phyloP scores from a whole-genome alignment of 2,888 invertebrate genomes.

The Mechanitis messenoides region DNA sequence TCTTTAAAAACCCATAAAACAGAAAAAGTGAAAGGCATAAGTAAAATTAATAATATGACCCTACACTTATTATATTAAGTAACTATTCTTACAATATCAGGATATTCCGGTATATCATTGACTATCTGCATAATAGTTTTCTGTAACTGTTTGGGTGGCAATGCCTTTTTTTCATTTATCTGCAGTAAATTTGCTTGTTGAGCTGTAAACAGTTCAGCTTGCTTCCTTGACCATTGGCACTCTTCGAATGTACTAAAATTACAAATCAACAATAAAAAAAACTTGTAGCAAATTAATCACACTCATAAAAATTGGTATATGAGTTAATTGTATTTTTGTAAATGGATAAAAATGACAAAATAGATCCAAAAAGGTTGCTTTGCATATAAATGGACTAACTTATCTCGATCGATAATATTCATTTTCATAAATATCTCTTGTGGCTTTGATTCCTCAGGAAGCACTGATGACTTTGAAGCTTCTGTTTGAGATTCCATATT shows the following conservation, averaged over 20 bases:
- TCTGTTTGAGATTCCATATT: constrained; percentile 53
- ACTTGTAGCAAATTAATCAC: no score
- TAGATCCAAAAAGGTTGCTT: neutral
- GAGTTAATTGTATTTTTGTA: no score
- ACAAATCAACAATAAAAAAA: constrained; percentile 2
- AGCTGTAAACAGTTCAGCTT: constrained; percentile 92
- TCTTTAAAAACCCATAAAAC: no score
- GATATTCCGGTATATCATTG: constrained; percentile 85
- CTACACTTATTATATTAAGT: no score
- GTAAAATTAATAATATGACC: no score
- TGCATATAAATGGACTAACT: constrained; percentile 43
- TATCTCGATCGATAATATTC: constrained; percentile 63
- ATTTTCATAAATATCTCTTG: constrained; percentile 60
- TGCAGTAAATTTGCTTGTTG: constrained; percentile 89
- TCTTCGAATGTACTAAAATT: constrained; percentile 68
- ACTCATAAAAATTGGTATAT: no score
- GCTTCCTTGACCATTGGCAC: constrained; percentile 88
- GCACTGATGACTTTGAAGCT: constrained; percentile 41
- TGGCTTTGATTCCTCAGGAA: constrained; percentile 55
- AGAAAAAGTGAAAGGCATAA: no score
- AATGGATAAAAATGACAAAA: neutral
- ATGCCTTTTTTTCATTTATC: constrained; percentile 87
- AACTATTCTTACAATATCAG: constrained; percentile 83
- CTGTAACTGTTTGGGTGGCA: constrained; percentile 86
- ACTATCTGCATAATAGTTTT: constrained; percentile 83